Conservation (phyloP, 1,140 invertebrate species). For the Paralvinella palmiformis region DNA sequence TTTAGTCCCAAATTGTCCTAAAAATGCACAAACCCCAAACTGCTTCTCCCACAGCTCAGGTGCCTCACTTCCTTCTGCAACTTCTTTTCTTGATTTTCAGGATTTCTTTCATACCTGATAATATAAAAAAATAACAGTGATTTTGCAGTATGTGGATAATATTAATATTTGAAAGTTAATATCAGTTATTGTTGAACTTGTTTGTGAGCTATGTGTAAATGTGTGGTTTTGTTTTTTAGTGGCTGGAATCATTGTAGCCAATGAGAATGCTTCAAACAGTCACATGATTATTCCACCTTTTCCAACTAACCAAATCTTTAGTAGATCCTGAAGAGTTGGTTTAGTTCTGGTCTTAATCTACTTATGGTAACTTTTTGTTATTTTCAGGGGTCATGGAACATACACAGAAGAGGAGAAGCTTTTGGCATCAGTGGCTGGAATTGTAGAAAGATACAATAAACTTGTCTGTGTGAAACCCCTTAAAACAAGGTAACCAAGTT, state of each 20-base stretch:
- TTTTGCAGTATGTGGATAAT: too few species aligned
- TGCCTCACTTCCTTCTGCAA: too few species aligned
- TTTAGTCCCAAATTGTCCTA: too few species aligned
- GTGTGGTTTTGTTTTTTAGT: neutral
- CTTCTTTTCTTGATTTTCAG: too few species aligned
- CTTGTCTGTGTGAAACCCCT: constrained; percentile 83
- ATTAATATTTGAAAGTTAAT: too few species aligned
- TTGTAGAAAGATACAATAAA: constrained; percentile 90
- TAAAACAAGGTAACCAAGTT: constrained; percentile 64
- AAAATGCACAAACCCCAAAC: too few species aligned
- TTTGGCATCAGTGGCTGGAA: constrained; percentile 86
- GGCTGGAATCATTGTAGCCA: neutral
- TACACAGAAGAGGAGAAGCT: constrained; percentile 73
- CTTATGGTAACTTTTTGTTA: constrained; percentile 16
- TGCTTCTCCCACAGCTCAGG: too few species aligned
- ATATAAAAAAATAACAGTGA: too few species aligned
- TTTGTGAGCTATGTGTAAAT: too few species aligned
- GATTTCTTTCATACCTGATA: too few species aligned
- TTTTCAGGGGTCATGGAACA: constrained; percentile 89
- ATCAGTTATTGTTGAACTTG: too few species aligned
- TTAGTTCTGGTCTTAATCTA: neutral
- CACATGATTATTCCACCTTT: neutral
- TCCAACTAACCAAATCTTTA: neutral
- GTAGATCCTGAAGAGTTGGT: constrained; percentile 4
- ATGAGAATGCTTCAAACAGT: neutral